Percentiles rank a stretch among this genome's conserved stretches.
These are phyloP conservation scores for Monoplex corrugatus DNA, from an alignment of 2,888 invertebrate genomes.

Conservation along the genomic window DNA sequence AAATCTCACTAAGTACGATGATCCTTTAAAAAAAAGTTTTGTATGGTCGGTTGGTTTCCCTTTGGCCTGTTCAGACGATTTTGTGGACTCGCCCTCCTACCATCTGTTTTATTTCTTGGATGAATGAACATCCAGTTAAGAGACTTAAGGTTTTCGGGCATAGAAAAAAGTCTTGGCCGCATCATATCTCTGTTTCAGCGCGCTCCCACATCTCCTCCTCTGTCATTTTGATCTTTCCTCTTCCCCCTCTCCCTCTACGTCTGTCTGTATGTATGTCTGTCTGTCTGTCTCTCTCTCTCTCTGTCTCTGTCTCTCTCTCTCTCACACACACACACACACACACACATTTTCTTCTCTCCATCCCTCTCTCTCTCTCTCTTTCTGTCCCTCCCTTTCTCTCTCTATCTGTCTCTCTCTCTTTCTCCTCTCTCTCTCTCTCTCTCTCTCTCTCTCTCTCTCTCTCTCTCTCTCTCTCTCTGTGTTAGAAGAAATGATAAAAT, in stretches of 20 bases:
- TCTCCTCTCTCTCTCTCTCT: slow-evolving; percentile 30
- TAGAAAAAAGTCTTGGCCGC: no score
- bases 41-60: no score
- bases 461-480: not conserved
- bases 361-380: slow-evolving; percentile 1
- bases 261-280: no score
- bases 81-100: no score
- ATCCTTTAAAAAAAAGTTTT: no score
- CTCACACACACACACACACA: not conserved
- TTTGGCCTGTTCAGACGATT: no score
- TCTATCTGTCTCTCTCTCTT: slow-evolving; percentile 9
- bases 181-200: no score
- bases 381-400: not conserved
- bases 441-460: not conserved
- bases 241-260: not conserved
- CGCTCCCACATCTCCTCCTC: slow-evolving; percentile 38
- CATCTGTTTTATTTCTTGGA: no score
- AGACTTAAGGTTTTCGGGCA: no score
- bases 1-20: no score
- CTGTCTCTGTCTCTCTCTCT: not conserved
- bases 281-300: not conserved
- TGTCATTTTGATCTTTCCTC: not conserved
- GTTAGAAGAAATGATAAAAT: no score
- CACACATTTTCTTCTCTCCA: not conserved
- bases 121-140: no score